These are phyloP conservation scores for Drosophila eohydei DNA, from an alignment of 2,888 invertebrate species.

Conservation along the genomic window DNA sequence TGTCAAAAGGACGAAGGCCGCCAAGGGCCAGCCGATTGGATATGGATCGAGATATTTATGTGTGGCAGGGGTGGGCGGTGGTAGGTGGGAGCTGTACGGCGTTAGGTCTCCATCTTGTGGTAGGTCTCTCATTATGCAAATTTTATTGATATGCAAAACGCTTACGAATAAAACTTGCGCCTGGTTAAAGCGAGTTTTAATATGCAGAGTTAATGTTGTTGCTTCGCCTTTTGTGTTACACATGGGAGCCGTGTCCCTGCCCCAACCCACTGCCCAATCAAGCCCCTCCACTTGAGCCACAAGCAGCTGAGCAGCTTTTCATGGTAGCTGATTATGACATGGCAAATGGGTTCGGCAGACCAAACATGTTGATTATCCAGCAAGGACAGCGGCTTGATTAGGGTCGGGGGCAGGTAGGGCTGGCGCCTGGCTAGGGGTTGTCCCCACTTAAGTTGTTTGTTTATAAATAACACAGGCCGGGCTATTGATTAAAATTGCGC, in stretches of 20 bases:
- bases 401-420: neutral
- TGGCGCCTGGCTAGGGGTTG: neutral
- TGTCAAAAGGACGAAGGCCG: constrained; percentile 49
- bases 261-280: neutral
- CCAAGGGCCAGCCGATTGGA: constrained; percentile 44
- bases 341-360: constrained; percentile 25
- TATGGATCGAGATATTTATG: constrained; percentile 32
- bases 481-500: constrained; percentile 73
- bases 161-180: constrained; percentile 70
- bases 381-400: neutral
- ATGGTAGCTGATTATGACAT: constrained; percentile 71
- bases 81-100: neutral
- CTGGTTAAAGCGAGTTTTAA: constrained; percentile 67
- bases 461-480: constrained; percentile 68
- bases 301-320: constrained; percentile 36
- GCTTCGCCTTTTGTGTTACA: constrained; percentile 36
- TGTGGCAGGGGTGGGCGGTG: neutral
- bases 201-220: constrained; percentile 47
- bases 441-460: constrained; percentile 62
- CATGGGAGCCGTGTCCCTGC: constrained; percentile 51
- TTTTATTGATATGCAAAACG: constrained; percentile 74
- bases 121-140: constrained; percentile 67
- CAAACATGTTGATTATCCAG: constrained; percentile 32
- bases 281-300: constrained; percentile 15
- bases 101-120: constrained; percentile 28